Conservation (phyloP, 2,888 invertebrate species). For the Drosophila monieri region DNA sequence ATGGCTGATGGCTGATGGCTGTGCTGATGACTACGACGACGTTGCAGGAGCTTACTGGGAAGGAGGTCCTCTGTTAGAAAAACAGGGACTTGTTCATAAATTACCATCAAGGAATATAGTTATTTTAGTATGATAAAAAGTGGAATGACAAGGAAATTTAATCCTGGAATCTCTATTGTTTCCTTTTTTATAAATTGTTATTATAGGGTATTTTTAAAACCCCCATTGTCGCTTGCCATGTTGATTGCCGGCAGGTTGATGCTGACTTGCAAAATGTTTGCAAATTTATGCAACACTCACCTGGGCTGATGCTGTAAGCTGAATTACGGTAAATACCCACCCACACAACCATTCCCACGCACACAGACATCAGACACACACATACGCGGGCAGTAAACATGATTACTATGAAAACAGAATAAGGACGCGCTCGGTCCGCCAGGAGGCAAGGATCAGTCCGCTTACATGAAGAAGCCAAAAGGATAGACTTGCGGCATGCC, state of each 20-base stretch:
- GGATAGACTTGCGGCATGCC: slow-evolving; percentile 13
- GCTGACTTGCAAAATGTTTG: slow-evolving; percentile 71
- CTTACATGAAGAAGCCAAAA: slow-evolving; percentile 39
- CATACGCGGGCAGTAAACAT: slow-evolving; percentile 26
- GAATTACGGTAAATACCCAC: slow-evolving; percentile 53
- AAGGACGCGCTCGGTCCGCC: slow-evolving; percentile 25
- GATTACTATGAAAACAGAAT: slow-evolving; percentile 48
- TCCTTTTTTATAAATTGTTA: neutral
- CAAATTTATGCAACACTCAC: slow-evolving; percentile 72
- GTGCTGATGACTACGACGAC: slow-evolving; percentile 15
- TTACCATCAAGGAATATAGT: neutral
- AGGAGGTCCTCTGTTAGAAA: neutral
- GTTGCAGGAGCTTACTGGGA: neutral
- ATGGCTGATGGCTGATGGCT: slow-evolving; percentile 25
- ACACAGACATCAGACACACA: slow-evolving; percentile 1
- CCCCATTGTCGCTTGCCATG: slow-evolving; percentile 24
- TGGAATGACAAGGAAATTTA: slow-evolving; percentile 2
- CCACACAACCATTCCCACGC: slow-evolving; percentile 17
- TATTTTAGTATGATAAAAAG: neutral
- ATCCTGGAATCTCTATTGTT: neutral
- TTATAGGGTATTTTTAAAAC: neutral
- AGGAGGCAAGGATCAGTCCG: slow-evolving; percentile 48
- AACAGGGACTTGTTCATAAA: neutral
- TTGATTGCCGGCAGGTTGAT: slow-evolving; percentile 36
- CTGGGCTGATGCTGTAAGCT: slow-evolving; percentile 54